Evolutionary conservation across 2,113 vertebrate genomes (phyloP).

Genomic region (Trichechus manatus): DNA sequence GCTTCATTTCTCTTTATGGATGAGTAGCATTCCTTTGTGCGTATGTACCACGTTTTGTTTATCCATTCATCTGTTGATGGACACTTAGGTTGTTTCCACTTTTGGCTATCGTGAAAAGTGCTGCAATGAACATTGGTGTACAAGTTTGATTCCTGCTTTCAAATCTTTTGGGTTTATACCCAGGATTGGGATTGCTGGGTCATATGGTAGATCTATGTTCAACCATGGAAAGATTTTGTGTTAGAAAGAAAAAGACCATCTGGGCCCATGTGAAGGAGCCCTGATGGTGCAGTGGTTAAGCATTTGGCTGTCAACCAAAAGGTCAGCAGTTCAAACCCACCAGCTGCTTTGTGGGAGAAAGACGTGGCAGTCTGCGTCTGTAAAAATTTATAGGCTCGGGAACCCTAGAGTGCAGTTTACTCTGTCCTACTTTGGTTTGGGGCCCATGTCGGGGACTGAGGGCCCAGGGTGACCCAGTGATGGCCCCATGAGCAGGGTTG

Average conservation of each 20-base stretch:
- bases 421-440: background rate
- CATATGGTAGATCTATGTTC: background rate
- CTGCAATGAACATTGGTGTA: too few relatives aligned
- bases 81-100: too few relatives aligned
- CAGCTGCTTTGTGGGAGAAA: background rate
- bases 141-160: background rate
- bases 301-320: background rate
- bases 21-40: too few relatives aligned
- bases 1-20: too few relatives aligned
- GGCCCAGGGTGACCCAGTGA: background rate
- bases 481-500: too few relatives aligned
- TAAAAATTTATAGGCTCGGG: too few relatives aligned
- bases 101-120: too few relatives aligned
- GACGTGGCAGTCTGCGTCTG: background rate
- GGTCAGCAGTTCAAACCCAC: background rate
- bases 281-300: background rate
- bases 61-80: too few relatives aligned
- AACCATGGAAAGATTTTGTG: rapidly evolving
- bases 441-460: background rate
- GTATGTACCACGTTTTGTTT: too few relatives aligned
- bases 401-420: background rate
- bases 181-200: background rate
- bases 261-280: background rate
- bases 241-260: background rate
- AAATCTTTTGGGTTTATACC: background rate